Base-by-base conservation (phyloP, 92 coral and sea anemone species). In the Pocillopora meandrina region DNA sequence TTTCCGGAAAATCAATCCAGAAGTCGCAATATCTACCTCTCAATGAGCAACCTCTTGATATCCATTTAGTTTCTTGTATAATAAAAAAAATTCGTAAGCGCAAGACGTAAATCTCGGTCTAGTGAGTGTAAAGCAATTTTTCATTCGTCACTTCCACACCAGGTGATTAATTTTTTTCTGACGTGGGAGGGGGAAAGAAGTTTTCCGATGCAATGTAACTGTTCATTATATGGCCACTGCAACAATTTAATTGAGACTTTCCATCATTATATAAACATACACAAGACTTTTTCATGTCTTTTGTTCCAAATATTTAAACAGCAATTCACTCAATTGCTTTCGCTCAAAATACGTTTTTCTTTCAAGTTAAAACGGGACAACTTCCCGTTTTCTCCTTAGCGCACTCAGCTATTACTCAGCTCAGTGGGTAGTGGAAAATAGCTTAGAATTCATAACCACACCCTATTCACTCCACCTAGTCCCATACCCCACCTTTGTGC, bases 341-440 rank as follows among this genome's bases (percentile, higher is more conserved):
- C 58, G 81, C 81, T 77, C 81, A 77, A 77, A 61, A 77, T 77
- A 60, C 68, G 81, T 42, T 76, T 76, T 76, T 76, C 80, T 34
- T 76, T 76, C 42, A 76, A 76, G 80, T 76, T 57, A 76, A 72
- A 72, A 72, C 56, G 49, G 77, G 77, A 72, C 23, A 72, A 23
- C 42, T 36, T 36, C 20, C 78, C 61, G 12, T 20, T 42, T 74
- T 55, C 63, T 31, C 78, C 55, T n/a, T 20, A 31, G 14, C 63
- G 52, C 31, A 42, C 31, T 65, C 21, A 20, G 26, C 31, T 65
- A 65, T 18, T 18, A 35, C 71, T 65, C 31, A 18, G 71, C 33
- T 18, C 31, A 20, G 71, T 65, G 71, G 70, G 31, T 77, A 62
- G 49, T 42, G 49, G 49, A 42, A 42, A 42, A 42, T 42, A 42